Percentiles rank a stretch among this genome's conserved stretches.
phyloP scores from a whole-genome alignment of 2,113 vertebrate species.

The Ptyas mucosa region DNA sequence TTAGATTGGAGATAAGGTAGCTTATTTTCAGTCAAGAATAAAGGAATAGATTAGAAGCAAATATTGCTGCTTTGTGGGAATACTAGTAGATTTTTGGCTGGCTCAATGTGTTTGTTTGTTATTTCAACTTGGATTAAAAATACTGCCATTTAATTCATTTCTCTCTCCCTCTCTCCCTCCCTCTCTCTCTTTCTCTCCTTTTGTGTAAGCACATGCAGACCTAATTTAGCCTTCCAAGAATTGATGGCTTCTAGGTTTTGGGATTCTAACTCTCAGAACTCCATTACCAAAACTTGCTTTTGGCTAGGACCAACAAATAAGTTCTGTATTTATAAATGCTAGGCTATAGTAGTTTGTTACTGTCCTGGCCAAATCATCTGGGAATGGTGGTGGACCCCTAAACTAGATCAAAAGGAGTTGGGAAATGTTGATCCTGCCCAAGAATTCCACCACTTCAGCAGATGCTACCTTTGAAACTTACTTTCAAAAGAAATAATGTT shows the following conservation, averaged over 20 bases:
- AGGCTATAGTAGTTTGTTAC: neutral
- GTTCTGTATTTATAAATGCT: neutral
- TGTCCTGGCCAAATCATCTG: neutral
- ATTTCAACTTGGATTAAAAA: conserved; percentile 19
- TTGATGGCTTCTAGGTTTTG: neutral
- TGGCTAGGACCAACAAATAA: neutral
- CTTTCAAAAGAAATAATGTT: neutral
- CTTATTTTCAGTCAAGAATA: conserved; percentile 2
- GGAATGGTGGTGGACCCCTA: neutral
- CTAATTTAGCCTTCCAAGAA: neutral
- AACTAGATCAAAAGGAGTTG: neutral
- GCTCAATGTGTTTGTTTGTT: neutral
- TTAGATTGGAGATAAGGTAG: neutral
- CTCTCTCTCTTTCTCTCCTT: neutral
- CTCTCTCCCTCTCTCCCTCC: neutral
- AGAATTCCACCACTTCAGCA: neutral
- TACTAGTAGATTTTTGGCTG: neutral
- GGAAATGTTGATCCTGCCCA: neutral
- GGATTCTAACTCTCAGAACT: neutral
- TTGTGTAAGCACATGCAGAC: neutral
- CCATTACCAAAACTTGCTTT: neutral
- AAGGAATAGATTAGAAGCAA: neutral
- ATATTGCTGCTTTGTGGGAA: neutral
- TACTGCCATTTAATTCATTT: neutral
- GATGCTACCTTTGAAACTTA: neutral